phyloP scores from a whole-genome alignment of 2,888 invertebrate species.

The Pachliopta kotzebuea region DNA sequence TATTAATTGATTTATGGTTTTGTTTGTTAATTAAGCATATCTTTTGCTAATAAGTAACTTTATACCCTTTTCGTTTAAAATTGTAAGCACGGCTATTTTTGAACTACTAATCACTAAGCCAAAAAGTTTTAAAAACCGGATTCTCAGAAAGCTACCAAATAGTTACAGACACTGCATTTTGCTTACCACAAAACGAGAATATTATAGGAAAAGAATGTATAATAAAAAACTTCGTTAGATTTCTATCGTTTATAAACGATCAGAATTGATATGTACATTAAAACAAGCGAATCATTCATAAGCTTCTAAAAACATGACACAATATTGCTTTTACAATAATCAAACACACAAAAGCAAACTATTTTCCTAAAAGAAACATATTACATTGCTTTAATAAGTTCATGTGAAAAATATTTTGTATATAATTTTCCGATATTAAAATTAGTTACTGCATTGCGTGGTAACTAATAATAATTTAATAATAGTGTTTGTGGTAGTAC shows the following conservation, averaged over 20 bases:
- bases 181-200: too few relatives aligned
- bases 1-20: too few relatives aligned
- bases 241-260: slow-evolving; percentile 31
- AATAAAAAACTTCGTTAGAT: slow-evolving; percentile 5
- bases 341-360: slow-evolving; percentile 6
- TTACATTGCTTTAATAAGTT: slow-evolving; percentile 4
- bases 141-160: too few relatives aligned
- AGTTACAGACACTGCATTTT: too few relatives aligned
- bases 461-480: neutral
- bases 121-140: too few relatives aligned
- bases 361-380: slow-evolving; percentile 4
- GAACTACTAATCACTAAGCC: too few relatives aligned
- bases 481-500: neutral
- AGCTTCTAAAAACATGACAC: slow-evolving; percentile 10
- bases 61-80: too few relatives aligned
- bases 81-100: too few relatives aligned
- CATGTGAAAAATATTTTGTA: neutral
- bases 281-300: slow-evolving; percentile 29
- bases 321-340: slow-evolving; percentile 28
- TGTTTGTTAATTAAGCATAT: too few relatives aligned
- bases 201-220: neutral
- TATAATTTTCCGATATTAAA: slow-evolving; percentile 2
- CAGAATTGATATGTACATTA: slow-evolving; percentile 37
- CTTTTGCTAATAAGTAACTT: too few relatives aligned
- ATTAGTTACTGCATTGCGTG: slow-evolving; percentile 1